Conservation (phyloP, 2,888 invertebrate species). For the Masnerella sp. region DNA sequence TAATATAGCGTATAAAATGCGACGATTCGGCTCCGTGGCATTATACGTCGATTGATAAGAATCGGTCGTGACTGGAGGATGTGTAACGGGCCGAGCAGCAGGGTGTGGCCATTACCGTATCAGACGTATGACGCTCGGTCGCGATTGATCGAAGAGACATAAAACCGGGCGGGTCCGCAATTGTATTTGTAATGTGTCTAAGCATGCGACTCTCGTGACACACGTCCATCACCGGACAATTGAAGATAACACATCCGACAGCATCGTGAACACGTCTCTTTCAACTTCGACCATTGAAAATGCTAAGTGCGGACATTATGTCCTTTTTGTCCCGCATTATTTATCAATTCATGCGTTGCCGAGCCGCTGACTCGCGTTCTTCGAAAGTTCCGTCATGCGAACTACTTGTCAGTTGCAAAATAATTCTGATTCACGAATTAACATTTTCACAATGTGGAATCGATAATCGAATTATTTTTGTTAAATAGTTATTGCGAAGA, state of each 20-base stretch:
- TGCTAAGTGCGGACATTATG: conserved; percentile 37
- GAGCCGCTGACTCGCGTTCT: neutral
- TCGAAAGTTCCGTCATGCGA: neutral
- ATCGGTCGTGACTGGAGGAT: conserved; percentile 59
- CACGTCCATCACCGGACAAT: conserved; percentile 54
- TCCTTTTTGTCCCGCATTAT: conserved; percentile 14
- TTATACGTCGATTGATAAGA: conserved; percentile 52
- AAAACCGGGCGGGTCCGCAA: conserved; percentile 64
- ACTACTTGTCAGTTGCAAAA: neutral
- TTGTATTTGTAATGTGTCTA: conserved; percentile 50
- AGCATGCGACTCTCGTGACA: conserved; percentile 62
- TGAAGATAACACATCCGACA: conserved; percentile 46
- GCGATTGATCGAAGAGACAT: conserved; percentile 66
- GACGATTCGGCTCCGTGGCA: conserved; percentile 46
- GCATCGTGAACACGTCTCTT: conserved; percentile 28
- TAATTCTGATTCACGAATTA: no score
- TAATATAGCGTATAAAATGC: conserved; percentile 56
- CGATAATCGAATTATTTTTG: no score
- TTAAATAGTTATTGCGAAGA: no score
- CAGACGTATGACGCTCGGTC: conserved; percentile 60
- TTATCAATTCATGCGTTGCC: conserved; percentile 7
- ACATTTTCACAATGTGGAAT: no score
- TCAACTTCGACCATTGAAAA: conserved; percentile 29
- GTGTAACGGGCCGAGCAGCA: conserved; percentile 56
- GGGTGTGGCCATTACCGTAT: conserved; percentile 65